Conservation (phyloP, 2,888 invertebrate species). For the Arrhopalites spinosus region DNA sequence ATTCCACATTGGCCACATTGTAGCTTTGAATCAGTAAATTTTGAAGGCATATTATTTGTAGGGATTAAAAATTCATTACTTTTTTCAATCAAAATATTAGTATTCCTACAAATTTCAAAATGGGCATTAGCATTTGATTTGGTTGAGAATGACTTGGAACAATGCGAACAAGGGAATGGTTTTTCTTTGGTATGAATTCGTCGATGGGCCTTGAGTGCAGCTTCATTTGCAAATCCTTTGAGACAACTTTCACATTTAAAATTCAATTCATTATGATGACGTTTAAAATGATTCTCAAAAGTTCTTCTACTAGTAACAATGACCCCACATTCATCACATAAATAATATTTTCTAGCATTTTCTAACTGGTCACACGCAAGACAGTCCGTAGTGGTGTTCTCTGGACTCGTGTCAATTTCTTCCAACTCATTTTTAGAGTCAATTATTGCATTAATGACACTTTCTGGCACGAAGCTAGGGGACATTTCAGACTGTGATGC, state of each 20-base stretch:
- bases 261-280: slow-evolving; percentile 27
- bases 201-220: slow-evolving; percentile 6
- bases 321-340: slow-evolving; percentile 44
- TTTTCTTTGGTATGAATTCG: slow-evolving; percentile 22
- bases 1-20: slow-evolving; percentile 17
- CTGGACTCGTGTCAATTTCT: too few species aligned
- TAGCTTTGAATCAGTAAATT: not conserved
- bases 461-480: too few species aligned
- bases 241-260: slow-evolving; percentile 9
- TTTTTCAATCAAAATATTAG: not conserved
- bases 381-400: not conserved
- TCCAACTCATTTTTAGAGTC: too few species aligned
- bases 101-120: not conserved
- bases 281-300: slow-evolving; percentile 40
- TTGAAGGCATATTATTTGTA: not conserved
- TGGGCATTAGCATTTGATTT: slow-evolving; percentile 28
- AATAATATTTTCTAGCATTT: slow-evolving; percentile 3
- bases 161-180: slow-evolving; percentile 11
- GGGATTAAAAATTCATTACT: not conserved
- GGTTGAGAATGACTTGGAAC: slow-evolving; percentile 20
- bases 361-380: not conserved
- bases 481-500: too few species aligned
- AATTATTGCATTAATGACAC: too few species aligned
- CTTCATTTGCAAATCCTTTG: slow-evolving; percentile 11
- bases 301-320: slow-evolving; percentile 30